phyloP scores from a whole-genome alignment of 2,113 vertebrate species.

The Aegotheles bennettii region DNA sequence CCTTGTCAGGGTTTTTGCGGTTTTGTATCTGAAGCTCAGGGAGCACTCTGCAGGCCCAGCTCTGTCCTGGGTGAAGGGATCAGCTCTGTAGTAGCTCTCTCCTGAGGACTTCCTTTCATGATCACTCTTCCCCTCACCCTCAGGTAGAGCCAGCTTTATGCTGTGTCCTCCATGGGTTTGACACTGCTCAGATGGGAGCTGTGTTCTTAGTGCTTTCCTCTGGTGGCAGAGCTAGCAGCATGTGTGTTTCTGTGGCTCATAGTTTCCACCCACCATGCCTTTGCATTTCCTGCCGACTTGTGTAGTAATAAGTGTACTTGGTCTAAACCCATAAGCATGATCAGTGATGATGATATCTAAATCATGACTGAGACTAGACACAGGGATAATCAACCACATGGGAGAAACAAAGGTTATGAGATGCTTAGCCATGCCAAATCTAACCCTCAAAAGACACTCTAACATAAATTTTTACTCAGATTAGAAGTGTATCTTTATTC shows the following conservation, averaged over 20 bases:
- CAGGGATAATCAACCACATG: background rate
- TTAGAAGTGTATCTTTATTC: rapidly evolving
- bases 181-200: background rate
- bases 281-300: background rate
- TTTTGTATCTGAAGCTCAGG: background rate
- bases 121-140: background rate
- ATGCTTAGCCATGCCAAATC: background rate
- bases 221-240: background rate
- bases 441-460: background rate
- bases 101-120: background rate
- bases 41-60: background rate
- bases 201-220: background rate
- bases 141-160: background rate
- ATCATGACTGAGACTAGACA: rapidly evolving
- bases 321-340: background rate
- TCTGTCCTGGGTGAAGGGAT: background rate
- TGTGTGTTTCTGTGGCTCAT: background rate
- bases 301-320: background rate
- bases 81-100: background rate
- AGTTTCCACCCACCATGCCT: background rate
- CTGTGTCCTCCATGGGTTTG: rapidly evolving
- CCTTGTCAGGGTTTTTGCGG: background rate
- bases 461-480: background rate
- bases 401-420: background rate
- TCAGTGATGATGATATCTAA: background rate